These are phyloP conservation scores for Ceramica pisi DNA, from an alignment of 2,888 invertebrate genomes.

Conservation along the genomic window DNA sequence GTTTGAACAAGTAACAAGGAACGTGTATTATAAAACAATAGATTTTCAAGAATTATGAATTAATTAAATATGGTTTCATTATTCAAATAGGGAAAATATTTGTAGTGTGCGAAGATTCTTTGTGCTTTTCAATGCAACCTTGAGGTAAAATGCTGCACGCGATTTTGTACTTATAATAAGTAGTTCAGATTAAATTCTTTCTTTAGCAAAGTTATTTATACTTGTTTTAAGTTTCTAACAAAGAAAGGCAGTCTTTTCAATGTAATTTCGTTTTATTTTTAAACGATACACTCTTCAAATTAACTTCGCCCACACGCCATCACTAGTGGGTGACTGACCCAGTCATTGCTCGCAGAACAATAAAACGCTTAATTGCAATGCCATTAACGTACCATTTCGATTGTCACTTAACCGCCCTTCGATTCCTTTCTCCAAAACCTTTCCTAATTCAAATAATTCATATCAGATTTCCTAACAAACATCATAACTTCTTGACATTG, in stretches of 20 bases:
- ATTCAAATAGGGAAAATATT: conserved; percentile 27
- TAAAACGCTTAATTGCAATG: conserved; percentile 69
- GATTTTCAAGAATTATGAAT: conserved; percentile 35
- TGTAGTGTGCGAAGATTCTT: conserved; percentile 31
- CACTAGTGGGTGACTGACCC: conserved; percentile 72
- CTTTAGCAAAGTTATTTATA: conserved; percentile 3
- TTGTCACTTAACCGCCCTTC: conserved; percentile 51
- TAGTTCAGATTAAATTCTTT: conserved; percentile 8
- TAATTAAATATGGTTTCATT: conserved; percentile 30
- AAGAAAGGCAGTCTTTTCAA: conserved; percentile 24
- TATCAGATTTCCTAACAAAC: conserved; percentile 43
- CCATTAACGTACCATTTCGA: conserved; percentile 60
- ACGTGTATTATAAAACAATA: conserved; percentile 23
- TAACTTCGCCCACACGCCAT: conserved; percentile 62
- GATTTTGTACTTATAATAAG: conserved; percentile 19
- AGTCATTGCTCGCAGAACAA: conserved; percentile 65
- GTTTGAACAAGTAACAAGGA: conserved; percentile 26
- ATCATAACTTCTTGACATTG: conserved; percentile 1
- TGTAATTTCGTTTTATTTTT: conserved; percentile 50
- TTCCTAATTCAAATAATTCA: conserved; percentile 48
- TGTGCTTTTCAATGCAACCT: conserved; percentile 28
- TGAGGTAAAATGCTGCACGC: conserved; percentile 31
- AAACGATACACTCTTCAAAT: conserved; percentile 59
- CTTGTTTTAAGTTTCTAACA: conserved; percentile 15
- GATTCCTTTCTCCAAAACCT: conserved; percentile 32